These are phyloP conservation scores for Pterocles gutturalis DNA, from an alignment of 2,113 vertebrate genomes.

Conservation along the genomic window DNA sequence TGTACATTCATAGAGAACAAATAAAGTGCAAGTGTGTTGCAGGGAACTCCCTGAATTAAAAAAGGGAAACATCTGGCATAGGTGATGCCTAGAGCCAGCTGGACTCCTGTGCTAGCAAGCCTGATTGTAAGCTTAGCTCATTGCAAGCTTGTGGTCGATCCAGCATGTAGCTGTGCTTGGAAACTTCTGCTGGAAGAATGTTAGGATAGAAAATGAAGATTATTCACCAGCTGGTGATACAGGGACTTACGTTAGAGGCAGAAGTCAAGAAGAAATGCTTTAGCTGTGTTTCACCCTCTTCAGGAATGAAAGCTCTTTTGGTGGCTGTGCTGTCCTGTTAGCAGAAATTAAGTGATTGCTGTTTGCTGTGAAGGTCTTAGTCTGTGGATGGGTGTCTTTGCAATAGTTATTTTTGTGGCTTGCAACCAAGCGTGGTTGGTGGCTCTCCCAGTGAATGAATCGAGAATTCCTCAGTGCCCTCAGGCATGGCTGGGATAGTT, in stretches of 20 bases:
- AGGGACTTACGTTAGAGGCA: neutral
- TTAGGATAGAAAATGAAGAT: neutral
- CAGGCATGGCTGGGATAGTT: neutral
- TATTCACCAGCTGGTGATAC: accelerated
- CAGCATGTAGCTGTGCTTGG: neutral
- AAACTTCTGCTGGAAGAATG: neutral
- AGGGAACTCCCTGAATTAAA: neutral
- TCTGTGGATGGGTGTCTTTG: neutral
- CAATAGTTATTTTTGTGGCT: neutral
- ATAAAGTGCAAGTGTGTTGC: neutral
- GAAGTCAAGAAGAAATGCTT: neutral
- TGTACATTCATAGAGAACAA: neutral
- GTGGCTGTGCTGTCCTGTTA: neutral
- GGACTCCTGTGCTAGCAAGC: neutral
- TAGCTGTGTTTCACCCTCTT: neutral
- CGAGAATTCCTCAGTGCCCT: conserved; percentile 12
- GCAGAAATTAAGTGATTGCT: neutral
- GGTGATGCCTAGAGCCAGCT: neutral
- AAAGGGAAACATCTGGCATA: neutral
- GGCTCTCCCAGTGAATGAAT: neutral
- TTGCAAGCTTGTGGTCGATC: neutral
- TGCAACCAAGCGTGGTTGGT: neutral
- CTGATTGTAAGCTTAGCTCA: neutral
- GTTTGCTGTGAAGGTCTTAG: neutral
- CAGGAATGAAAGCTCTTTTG: neutral